A percentile compares a stretch with the other conserved stretches of the same genome.
phyloP scores from a whole-genome alignment of 2,888 invertebrate species.

The Zele albiditarsus region DNA sequence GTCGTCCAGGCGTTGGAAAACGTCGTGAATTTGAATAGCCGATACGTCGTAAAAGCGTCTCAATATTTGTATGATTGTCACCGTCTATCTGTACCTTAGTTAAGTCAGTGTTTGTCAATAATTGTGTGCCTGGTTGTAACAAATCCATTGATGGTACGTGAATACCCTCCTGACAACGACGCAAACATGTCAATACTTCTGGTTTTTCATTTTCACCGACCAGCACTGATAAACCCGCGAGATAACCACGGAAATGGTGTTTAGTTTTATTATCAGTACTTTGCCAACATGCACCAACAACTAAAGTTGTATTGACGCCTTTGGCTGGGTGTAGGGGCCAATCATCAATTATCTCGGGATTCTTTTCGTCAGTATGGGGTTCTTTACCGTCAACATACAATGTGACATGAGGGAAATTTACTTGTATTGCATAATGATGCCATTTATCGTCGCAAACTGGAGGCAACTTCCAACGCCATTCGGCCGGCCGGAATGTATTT shows the following conservation, averaged over 20 bases:
- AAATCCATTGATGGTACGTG: constrained; percentile 83
- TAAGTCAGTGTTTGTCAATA: constrained; percentile 83
- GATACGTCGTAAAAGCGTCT: constrained; percentile 88
- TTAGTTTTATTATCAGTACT: constrained; percentile 93
- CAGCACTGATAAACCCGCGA: constrained; percentile 89
- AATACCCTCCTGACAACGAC: constrained; percentile 83
- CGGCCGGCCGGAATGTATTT: constrained; percentile 96
- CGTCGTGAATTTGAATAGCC: constrained; percentile 93
- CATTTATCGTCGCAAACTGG: constrained; percentile 98
- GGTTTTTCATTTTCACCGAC: constrained; percentile 84
- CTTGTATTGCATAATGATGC: constrained; percentile 98
- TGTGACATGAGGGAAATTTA: constrained; percentile 92
- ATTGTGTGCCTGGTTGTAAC: constrained; percentile 85
- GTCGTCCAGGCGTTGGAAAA: constrained; percentile 95
- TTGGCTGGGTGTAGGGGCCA: constrained; percentile 98
- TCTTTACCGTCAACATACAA: constrained; percentile 91
- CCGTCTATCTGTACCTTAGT: constrained; percentile 94
- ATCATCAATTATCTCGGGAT: constrained; percentile 98
- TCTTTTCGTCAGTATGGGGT: constrained; percentile 79
- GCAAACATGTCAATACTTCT: constrained; percentile 83
- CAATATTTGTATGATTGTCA: constrained; percentile 91
- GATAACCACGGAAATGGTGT: constrained; percentile 91
- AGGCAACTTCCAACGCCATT: constrained; percentile 98
- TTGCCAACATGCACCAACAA: constrained; percentile 99
- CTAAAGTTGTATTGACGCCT: constrained; percentile 93